phyloP scores from a whole-genome alignment of 2,888 invertebrate genomes.

The Diploptera punctata region DNA sequence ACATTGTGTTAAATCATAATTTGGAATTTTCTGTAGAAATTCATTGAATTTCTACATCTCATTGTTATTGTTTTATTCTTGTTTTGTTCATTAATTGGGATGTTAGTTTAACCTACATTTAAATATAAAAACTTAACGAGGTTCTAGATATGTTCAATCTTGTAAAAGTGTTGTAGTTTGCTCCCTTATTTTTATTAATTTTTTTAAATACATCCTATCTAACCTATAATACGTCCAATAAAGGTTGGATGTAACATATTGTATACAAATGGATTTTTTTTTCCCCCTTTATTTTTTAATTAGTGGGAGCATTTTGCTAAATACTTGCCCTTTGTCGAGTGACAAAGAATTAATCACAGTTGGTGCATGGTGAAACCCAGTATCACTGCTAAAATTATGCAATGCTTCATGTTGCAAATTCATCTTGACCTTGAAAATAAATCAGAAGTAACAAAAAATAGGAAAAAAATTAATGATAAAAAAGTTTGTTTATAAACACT shows the following conservation, averaged over 20 bases:
- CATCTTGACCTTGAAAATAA: background rate
- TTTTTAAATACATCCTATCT: background rate
- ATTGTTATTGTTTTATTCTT: slow-evolving; percentile 6
- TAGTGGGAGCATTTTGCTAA: background rate
- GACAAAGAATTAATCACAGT: background rate
- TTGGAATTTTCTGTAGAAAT: background rate
- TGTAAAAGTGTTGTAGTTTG: slow-evolving; percentile 12
- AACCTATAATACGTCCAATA: background rate
- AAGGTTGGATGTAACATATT: background rate
- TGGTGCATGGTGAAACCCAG: background rate
- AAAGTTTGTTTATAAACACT: slow-evolving; percentile 3
- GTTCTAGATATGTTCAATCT: background rate
- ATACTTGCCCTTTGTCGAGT: background rate
- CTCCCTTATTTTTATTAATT: background rate
- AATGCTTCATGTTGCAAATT: slow-evolving; percentile 1
- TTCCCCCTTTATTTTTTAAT: no score
- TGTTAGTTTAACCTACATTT: slow-evolving; percentile 8
- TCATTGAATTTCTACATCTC: slow-evolving; percentile 1
- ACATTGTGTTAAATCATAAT: background rate
- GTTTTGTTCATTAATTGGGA: background rate
- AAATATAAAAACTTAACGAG: slow-evolving; percentile 6
- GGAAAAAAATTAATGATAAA: background rate
- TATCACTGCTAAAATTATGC: background rate
- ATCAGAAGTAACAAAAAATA: background rate
- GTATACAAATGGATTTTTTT: background rate